These are phyloP conservation scores for Drosophila kepulauana DNA, from an alignment of 1,140 invertebrate genomes.

Conservation along the genomic window DNA sequence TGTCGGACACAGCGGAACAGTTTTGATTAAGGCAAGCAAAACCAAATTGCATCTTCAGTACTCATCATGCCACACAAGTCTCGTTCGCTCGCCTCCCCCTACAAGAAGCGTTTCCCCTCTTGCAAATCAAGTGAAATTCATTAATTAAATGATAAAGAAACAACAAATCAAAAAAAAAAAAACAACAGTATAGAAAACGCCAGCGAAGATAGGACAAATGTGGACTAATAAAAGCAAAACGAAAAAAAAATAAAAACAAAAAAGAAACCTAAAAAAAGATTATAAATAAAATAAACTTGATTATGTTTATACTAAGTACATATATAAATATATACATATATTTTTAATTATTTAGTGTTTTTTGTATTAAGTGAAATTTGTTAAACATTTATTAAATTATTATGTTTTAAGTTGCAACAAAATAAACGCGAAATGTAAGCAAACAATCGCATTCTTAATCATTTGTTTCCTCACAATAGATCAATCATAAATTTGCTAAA, in stretches of 20 bases:
- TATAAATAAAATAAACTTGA: slow-evolving; percentile 71
- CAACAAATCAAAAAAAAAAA: slow-evolving; percentile 38
- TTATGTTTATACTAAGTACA: slow-evolving; percentile 79
- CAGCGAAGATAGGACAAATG: slow-evolving; percentile 49
- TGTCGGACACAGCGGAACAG: slow-evolving; percentile 30
- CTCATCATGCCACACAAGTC: slow-evolving; percentile 49
- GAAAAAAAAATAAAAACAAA: slow-evolving; percentile 44
- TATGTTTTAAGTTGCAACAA: slow-evolving; percentile 82
- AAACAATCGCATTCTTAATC: slow-evolving; percentile 47
- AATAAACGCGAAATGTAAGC: slow-evolving; percentile 80
- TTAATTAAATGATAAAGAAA: slow-evolving; percentile 64
- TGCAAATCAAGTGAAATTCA: slow-evolving; percentile 36
- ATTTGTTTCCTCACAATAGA: slow-evolving; percentile 40
- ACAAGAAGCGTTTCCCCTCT: slow-evolving; percentile 57
- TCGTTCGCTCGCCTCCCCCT: slow-evolving; percentile 24
- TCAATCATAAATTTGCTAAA: slow-evolving; percentile 23
- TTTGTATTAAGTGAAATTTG: slow-evolving; percentile 83
- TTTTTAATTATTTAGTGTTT: slow-evolving; percentile 83
- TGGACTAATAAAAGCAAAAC: slow-evolving; percentile 41
- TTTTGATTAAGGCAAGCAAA: slow-evolving; percentile 64
- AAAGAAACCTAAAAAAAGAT: slow-evolving; percentile 34
- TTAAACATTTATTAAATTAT: slow-evolving; percentile 84
- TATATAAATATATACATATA: slow-evolving; percentile 71
- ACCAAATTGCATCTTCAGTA: slow-evolving; percentile 76
- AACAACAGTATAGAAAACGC: slow-evolving; percentile 49